Percentiles rank a stretch among this genome's conserved stretches.
Conservation (phyloP, 64 coral and sea anemone species). For the Anthopleura sola region DNA sequence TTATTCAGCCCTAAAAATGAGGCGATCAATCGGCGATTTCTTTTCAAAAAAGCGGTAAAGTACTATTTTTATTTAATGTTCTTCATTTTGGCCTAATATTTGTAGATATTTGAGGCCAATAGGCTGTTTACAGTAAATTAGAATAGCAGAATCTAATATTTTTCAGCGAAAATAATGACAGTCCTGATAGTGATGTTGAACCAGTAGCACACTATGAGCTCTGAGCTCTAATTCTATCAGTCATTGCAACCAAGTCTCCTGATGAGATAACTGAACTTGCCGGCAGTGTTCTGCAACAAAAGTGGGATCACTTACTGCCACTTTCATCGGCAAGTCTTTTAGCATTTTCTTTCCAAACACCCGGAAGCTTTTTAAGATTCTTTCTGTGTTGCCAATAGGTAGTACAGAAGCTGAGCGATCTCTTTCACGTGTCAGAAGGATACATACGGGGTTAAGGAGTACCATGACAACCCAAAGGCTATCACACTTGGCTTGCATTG, state of each 20-base stretch:
- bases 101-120: no score
- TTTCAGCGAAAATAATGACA: no score
- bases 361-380: constrained; percentile 44
- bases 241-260: constrained; percentile 15
- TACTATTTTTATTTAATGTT: no score
- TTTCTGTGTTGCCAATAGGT: constrained; percentile 45
- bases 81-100: no score
- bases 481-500: constrained; percentile 40
- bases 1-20: no score
- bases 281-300: constrained; percentile 34
- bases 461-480: constrained; percentile 40
- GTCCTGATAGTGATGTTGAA: no score
- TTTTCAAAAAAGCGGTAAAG: no score
- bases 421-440: constrained; percentile 46
- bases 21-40: no score
- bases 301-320: constrained; percentile 38
- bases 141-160: no score
- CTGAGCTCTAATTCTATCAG: neutral
- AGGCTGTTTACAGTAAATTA: no score
- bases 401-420: constrained; percentile 46
- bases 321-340: constrained; percentile 36
- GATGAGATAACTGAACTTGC: constrained; percentile 30
- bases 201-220: no score
- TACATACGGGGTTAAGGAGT: constrained; percentile 45
- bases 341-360: constrained; percentile 42